Evolutionary conservation across 1,140 invertebrate species (phyloP), one percentile per base, ranked within the genome.

Genomic region (Aradophagus sp.): DNA sequence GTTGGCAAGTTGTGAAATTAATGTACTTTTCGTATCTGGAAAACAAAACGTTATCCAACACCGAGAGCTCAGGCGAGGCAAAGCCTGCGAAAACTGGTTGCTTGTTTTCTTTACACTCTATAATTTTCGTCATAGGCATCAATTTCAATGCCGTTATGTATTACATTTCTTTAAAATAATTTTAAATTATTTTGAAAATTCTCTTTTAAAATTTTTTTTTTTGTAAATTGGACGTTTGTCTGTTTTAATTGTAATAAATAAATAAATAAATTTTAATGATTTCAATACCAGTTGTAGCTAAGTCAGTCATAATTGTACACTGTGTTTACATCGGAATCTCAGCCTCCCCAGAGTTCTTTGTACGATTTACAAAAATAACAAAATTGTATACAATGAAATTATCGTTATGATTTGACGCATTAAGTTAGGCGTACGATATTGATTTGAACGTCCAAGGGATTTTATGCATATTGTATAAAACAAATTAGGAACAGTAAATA

Each of bases 361-460:
- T n/a, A n/a, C n/a, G n/a, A n/a, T n/a, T n/a, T n/a, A n/a, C 19
- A 41, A 14, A 29, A 66, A 29, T 27, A 58, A 67, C 20, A 48
- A 44, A 68, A 68, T 68, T 68, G 65, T 68, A n/a, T n/a, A 68
- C 56, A 68, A 68, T 68, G 65, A 36, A 68, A 52, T 53, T 68
- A 68, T 59, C 53, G 53, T 68, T 68, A 61, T 68, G 48, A 68
- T 35, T 55, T 55, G 48, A 68, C 35, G 34, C 61, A 48, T 68
- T 68, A 53, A 47, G 12, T 68, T 45, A 47, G 53, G 47, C 65
- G 47, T 58, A 53, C 48, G 59, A 52, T 65, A 65, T 53, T 56
- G 61, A 68, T 55, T 55, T 31, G 12, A 55, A 59, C 45, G 32
- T 61, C 45, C 41, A 32, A 48, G 65, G 55, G 48, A 55, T 26